Conservation (phyloP, 2,113 vertebrate genomes). For the Suncus etruscus region DNA sequence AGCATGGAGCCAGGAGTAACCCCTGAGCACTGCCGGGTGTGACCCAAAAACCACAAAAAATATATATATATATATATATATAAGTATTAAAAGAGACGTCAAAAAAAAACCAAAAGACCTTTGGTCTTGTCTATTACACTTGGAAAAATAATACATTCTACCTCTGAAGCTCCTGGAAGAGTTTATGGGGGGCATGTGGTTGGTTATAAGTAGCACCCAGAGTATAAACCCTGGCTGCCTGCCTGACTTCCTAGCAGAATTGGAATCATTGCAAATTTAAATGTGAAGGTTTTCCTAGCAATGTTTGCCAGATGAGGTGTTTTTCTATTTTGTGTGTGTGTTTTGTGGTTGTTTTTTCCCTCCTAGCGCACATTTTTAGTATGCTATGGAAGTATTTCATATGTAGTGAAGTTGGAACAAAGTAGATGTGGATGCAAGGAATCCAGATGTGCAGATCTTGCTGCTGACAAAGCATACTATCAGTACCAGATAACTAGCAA, state of each 20-base stretch:
- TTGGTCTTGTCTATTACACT: neutral
- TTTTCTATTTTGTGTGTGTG: neutral
- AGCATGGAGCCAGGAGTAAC: too few species aligned
- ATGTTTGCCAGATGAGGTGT: neutral
- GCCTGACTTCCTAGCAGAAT: slow-evolving; percentile 26
- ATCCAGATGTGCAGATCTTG: slow-evolving; percentile 8
- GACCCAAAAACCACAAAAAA: too few species aligned
- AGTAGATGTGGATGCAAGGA: slow-evolving; percentile 7
- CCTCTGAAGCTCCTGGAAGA: neutral
- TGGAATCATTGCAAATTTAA: neutral
- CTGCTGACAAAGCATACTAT: neutral
- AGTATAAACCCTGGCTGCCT: neutral
- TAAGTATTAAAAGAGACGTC: neutral
- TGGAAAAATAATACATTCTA: neutral
- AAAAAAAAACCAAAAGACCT: neutral
- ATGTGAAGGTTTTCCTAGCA: neutral
- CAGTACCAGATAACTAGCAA: neutral
- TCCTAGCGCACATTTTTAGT: neutral
- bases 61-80: too few species aligned
- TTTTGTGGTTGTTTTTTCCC: neutral
- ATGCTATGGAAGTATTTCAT: neutral
- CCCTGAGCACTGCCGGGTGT: too few species aligned
- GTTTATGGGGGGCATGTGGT: neutral
- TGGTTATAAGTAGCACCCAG: too few species aligned
- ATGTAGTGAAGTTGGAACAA: slow-evolving; percentile 39